Evolutionary conservation across 2,888 invertebrate species (phyloP), one percentile per base, ranked within the genome.

Genomic region (Phalera bucephala): DNA sequence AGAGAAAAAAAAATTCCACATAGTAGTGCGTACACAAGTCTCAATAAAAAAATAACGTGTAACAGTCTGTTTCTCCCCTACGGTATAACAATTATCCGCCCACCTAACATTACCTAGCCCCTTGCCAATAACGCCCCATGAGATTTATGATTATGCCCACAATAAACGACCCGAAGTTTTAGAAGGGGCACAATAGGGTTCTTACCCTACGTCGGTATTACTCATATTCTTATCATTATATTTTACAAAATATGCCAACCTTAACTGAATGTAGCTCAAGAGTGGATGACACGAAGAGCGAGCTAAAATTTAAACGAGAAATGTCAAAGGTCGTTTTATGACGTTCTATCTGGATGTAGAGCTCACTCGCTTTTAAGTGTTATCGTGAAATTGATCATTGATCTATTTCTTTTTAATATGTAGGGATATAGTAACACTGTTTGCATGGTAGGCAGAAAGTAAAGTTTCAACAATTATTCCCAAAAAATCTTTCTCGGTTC

Each of bases 91-190:
- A 67, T 65, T 74, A 72, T 70, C 59, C 52, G 45, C 57, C 56
- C 48, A 52, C 57, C 40, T 55, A 64, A 65, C 58, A 53, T 53
- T 2, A 25, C 25, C 44, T 45, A 41, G 42, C 40, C 66, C 67
- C 59, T 53, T 65, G 60, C 51, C 62, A 66, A 73, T 73, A 73
- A 68, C 69, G 71, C 57, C 57, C 62, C 61, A 63, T 65, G 62
- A 65, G 69, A 74, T 72, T 75, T 73, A 74, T 65, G 69, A 65
- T 73, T 64, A 72, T 67, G 57, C 53, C 60, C 60, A 58, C 64
- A 66, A 72, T 74, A 70, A 72, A 69, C 66, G 61, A 54, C 55
- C 55, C 64, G 53, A 64, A 68, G 59, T 72, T 70, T 67, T 70
- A 58, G 61, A 59, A 56, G 64, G 62, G 60, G 54, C 38, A 43